These are phyloP conservation scores for Corythucha ciliata DNA, from an alignment of 2,888 invertebrate genomes.

Conservation along the genomic window DNA sequence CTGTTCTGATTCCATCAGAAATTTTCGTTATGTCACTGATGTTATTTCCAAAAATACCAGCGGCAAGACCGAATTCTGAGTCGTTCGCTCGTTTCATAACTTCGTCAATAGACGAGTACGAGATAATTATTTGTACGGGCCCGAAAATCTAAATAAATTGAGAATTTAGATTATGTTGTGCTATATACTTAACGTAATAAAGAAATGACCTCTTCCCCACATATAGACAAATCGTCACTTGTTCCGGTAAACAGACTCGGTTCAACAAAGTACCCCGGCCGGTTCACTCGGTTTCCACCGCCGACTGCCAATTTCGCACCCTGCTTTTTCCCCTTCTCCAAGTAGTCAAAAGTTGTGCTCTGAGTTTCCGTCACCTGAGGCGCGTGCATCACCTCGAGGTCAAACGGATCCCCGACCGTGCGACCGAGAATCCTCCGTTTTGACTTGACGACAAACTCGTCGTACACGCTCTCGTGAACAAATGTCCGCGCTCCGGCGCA, in stretches of 20 bases:
- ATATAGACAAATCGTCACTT: slow-evolving; percentile 65
- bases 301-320: slow-evolving; percentile 72
- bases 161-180: too few relatives aligned
- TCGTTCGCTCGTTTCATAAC: slow-evolving; percentile 72
- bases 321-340: slow-evolving; percentile 65
- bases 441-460: slow-evolving; percentile 69
- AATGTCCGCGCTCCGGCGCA: slow-evolving; percentile 82
- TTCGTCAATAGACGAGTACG: slow-evolving; percentile 69
- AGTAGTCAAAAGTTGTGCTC: too few relatives aligned
- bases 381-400: slow-evolving; percentile 58
- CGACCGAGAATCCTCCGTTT: slow-evolving; percentile 57
- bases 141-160: slow-evolving; percentile 63
- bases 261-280: slow-evolving; percentile 62
- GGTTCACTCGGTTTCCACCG: slow-evolving; percentile 58
- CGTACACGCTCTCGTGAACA: slow-evolving; percentile 78
- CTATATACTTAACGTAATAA: too few relatives aligned
- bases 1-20: slow-evolving; percentile 64
- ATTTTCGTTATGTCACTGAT: slow-evolving; percentile 66
- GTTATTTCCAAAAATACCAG: slow-evolving; percentile 72
- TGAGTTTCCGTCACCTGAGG: too few relatives aligned
- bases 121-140: slow-evolving; percentile 76
- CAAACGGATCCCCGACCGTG: slow-evolving; percentile 74
- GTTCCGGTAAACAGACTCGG: slow-evolving; percentile 75
- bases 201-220: slow-evolving; percentile 57
- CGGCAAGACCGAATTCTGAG: slow-evolving; percentile 70